phyloP scores from a whole-genome alignment of 2,797 vertebrate species.

The Microchirus variegatus region DNA sequence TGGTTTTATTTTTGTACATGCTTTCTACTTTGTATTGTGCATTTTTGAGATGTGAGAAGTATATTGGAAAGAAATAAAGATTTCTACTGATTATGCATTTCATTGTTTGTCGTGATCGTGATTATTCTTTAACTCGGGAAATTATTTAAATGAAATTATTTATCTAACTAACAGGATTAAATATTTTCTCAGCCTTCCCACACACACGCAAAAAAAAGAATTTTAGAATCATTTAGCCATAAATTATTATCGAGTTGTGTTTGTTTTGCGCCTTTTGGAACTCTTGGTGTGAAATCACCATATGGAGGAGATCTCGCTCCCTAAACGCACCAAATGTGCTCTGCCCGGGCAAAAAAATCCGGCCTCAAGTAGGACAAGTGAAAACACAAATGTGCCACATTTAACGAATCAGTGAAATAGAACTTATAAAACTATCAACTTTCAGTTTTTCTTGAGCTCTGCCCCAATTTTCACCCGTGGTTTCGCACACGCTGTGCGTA shows the following conservation, averaged over 20 bases:
- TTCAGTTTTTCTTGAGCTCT: background rate
- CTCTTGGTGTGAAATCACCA: slow-evolving; percentile 20
- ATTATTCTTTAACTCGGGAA: background rate
- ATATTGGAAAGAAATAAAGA: slow-evolving; percentile 81
- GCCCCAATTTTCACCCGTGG: slow-evolving; percentile 10
- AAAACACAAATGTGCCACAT: background rate
- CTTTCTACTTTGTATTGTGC: slow-evolving; percentile 79
- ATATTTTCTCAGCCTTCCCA: background rate
- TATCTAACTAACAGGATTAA: background rate
- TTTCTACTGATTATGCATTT: slow-evolving; percentile 77
- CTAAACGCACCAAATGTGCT: slow-evolving; percentile 60
- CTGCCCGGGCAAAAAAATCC: slow-evolving; percentile 14
- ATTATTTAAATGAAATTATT: background rate
- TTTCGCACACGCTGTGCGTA: slow-evolving; percentile 20
- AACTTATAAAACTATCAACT: background rate
- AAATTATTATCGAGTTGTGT: background rate
- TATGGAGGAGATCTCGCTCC: slow-evolving; percentile 22
- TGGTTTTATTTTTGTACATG: slow-evolving; percentile 80
- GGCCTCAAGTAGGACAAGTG: slow-evolving; percentile 11
- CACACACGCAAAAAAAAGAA: too few species aligned
- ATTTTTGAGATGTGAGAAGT: slow-evolving; percentile 74
- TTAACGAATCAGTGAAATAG: background rate
- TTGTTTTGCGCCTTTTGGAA: slow-evolving; percentile 4
- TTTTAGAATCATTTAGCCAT: background rate
- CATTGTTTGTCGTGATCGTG: slow-evolving; percentile 25